Evolutionary conservation across 30 jellyfish, hydroid and myxozoan genomes (phyloP), one percentile per base, ranked within the genome.

Genomic region (Rhopilema esculentum): DNA sequence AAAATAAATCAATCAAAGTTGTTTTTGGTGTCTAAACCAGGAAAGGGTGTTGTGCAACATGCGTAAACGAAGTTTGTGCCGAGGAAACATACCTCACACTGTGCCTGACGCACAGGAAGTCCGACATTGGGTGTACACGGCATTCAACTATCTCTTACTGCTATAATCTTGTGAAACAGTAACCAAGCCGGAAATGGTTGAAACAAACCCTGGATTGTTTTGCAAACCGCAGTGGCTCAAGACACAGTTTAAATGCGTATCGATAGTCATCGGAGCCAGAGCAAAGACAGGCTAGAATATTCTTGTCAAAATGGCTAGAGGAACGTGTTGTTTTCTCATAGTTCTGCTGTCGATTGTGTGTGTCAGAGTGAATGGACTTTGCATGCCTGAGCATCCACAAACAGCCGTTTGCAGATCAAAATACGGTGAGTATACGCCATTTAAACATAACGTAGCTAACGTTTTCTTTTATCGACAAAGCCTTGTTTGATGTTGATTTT

Each of bases 361-460:
- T 16, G 65, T 53, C 16, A 53, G 23, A 65, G 77, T 68, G 22
- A n/a, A 8, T 23, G 93, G 93, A 9, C 21, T 87, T 0, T 89
- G 97, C 62, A 17, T 80, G 51, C 97, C 97, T 0, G 90, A 76
- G 27, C 97, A 89, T 81, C 97, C 97, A 9, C 97, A 89, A 49
- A 69, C 90, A 17, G 90, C 90, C 8, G 92, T 81, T 9, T 89
- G 97, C 80, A 62, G 93, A 72, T 92, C 97, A 1, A 53, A 62
- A 29, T 66, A 28, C 52, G 97, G 97, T 89, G 57, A 75, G 93
- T 85, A 53, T 24, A 23, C 49, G 28, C 24, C 49, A 25, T 26
- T 52, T 18, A 0, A 66, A 19, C 23, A 23, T 23, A 12, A 40
- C 57, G 6, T 40, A 40, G 12, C 57, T 40, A 40, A 2, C 9